These are phyloP conservation scores for Bathynomus jamesi DNA, from an alignment of 1,140 invertebrate genomes.

Conservation along the genomic window DNA sequence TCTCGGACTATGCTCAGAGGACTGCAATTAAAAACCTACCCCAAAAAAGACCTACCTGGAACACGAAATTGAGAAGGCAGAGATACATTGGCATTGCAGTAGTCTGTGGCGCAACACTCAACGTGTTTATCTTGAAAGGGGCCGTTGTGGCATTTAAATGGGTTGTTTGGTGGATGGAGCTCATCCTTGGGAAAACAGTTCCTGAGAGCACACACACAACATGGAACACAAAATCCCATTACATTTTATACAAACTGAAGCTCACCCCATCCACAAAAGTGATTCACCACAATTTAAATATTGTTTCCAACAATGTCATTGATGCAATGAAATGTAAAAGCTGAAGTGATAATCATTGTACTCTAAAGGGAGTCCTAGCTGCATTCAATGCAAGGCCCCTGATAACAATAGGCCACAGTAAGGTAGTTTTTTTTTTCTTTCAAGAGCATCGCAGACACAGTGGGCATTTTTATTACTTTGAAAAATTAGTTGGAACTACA, in stretches of 20 bases:
- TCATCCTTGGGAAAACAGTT: neutral
- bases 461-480: too few relatives aligned
- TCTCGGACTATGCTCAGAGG: too few relatives aligned
- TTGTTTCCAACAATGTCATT: too few relatives aligned
- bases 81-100: neutral
- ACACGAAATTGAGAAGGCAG: neutral
- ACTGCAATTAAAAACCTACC: neutral
- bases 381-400: too few relatives aligned
- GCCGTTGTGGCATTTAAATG: neutral
- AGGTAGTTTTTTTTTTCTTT: too few relatives aligned
- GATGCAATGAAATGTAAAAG: too few relatives aligned
- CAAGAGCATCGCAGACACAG: too few relatives aligned
- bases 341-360: too few relatives aligned
- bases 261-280: neutral
- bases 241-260: neutral
- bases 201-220: neutral
- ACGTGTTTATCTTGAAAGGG: neutral
- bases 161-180: neutral
- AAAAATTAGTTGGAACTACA: too few relatives aligned
- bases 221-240: constrained; percentile 1
- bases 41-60: neutral
- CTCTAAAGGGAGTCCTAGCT: too few relatives aligned
- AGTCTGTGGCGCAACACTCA: neutral
- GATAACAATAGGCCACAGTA: too few relatives aligned
- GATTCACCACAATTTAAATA: too few relatives aligned